These are phyloP conservation scores for Myrmecobius fasciatus DNA, from an alignment of 2,113 vertebrate species.

Conservation along the genomic window DNA sequence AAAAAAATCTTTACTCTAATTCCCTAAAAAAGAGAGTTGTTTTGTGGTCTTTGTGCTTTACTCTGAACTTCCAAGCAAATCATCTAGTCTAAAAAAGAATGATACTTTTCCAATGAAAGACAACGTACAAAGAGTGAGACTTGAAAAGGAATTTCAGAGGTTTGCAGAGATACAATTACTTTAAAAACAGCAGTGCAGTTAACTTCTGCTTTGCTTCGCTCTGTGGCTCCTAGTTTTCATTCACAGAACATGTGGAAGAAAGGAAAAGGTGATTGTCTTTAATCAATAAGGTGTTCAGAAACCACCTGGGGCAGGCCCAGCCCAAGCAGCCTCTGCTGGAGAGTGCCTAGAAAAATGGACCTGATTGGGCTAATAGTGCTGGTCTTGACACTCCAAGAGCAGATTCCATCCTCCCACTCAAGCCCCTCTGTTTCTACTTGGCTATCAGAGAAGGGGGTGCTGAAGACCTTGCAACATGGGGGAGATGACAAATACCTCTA, in stretches of 20 bases:
- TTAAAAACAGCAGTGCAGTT: not conserved
- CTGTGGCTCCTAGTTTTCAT: constrained; percentile 8
- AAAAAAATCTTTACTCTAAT: too few relatives aligned
- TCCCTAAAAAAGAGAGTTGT: too few relatives aligned
- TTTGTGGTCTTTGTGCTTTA: too few relatives aligned
- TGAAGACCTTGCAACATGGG: not conserved
- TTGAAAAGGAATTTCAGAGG: constrained; percentile 38
- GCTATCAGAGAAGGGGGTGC: too few relatives aligned
- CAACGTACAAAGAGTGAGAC: not conserved
- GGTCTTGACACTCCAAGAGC: rapidly evolving
- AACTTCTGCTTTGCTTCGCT: not conserved
- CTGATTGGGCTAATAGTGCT: not conserved
- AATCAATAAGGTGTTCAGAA: constrained; percentile 33
- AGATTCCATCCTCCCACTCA: not conserved
- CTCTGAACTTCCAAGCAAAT: not conserved
- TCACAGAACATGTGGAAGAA: constrained; percentile 17
- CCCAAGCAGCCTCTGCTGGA: not conserved
- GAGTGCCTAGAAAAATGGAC: not conserved
- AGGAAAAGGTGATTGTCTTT: not conserved
- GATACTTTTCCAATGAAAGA: constrained; percentile 47
- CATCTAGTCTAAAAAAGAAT: not conserved
- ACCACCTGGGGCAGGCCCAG: not conserved
- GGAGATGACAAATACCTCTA: not conserved
- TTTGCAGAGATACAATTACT: not conserved
- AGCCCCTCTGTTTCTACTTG: not conserved